Evolutionary conservation across 2,797 vertebrate genomes (phyloP).

Genomic region (Leptoclinus maculatus): DNA sequence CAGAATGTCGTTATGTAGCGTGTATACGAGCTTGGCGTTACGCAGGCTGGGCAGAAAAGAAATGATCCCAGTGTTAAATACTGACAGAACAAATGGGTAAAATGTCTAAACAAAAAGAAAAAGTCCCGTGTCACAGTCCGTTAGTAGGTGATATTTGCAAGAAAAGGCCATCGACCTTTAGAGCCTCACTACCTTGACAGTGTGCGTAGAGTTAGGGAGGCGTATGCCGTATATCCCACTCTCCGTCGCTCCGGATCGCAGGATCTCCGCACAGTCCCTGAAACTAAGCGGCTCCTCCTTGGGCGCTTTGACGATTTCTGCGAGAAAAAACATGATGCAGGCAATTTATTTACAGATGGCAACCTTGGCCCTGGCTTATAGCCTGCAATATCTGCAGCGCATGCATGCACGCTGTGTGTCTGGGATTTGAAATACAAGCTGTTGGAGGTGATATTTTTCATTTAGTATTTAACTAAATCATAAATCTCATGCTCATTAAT

Average conservation of each 20-base stretch:
- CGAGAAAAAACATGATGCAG: conserved; percentile 36
- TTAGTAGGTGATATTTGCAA: conserved; percentile 64
- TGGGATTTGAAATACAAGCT: conserved; percentile 38
- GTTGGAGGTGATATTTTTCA: conserved; percentile 3
- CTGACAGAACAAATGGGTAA: conserved; percentile 13
- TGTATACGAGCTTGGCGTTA: conserved; percentile 9
- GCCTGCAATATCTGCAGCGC: not conserved
- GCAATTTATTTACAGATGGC: conserved; percentile 50
- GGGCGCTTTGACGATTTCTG: conserved; percentile 79
- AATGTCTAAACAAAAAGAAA: conserved; percentile 9
- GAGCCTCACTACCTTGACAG: conserved; percentile 80
- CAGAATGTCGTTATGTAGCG: conserved; percentile 43
- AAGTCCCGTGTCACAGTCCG: conserved; percentile 46
- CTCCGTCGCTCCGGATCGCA: conserved; percentile 81
- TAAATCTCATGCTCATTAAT: conserved; percentile 11
- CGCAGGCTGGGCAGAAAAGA: conserved; percentile 9
- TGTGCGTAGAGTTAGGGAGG: conserved; percentile 82
- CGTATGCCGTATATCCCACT: conserved; percentile 84
- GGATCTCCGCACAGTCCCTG: conserved; percentile 86
- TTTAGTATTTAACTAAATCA: not conserved
- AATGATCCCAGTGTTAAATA: conserved; percentile 14
- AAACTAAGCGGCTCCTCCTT: conserved; percentile 77
- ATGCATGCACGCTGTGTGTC: conserved; percentile 6
- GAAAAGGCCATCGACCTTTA: conserved; percentile 70
- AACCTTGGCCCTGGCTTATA: conserved; percentile 31